A percentile compares a stretch with the other conserved stretches of the same genome.
Conservation (phyloP, 1,140 invertebrate species). For the Stegodyphus mimosarum region DNA sequence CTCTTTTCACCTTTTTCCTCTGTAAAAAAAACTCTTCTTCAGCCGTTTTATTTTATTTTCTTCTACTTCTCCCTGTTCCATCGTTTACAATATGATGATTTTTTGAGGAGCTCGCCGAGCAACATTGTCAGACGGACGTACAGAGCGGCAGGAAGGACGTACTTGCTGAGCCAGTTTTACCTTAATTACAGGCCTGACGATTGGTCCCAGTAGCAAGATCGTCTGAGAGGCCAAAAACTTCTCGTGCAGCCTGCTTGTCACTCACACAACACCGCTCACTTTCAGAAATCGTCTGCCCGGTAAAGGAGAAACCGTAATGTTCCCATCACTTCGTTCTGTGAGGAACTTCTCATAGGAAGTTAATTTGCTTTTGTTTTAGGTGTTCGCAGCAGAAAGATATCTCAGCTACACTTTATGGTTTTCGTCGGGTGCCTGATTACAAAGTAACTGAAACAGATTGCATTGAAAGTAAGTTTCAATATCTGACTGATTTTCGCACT, state of each 20-base stretch:
- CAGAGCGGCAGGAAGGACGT: neutral
- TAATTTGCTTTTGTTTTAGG: no score
- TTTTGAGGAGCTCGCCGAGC: constrained; percentile 22
- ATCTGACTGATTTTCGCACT: no score
- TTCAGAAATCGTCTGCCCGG: constrained; percentile 21
- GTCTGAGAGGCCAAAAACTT: constrained; percentile 43
- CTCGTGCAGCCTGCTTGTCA: constrained; percentile 25
- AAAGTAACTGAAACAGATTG: no score
- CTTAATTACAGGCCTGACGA: constrained; percentile 49
- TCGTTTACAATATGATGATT: constrained; percentile 45
- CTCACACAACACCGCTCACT: constrained; percentile 16
- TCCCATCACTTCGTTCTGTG: no score
- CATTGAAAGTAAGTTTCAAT: no score
- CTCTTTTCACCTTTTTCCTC: neutral
- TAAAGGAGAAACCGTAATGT: neutral
- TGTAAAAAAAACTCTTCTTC: neutral
- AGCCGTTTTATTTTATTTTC: neutral
- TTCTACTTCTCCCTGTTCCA: neutral
- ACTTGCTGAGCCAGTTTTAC: constrained; percentile 33
- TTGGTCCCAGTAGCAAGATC: constrained; percentile 28
- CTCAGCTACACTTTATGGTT: no score
- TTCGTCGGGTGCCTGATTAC: no score
- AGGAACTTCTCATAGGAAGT: no score
- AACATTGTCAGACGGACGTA: neutral
- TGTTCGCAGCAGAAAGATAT: no score